These are phyloP conservation scores for Cnemophilus loriae DNA, from an alignment of 2,113 vertebrate species.

Conservation along the genomic window DNA sequence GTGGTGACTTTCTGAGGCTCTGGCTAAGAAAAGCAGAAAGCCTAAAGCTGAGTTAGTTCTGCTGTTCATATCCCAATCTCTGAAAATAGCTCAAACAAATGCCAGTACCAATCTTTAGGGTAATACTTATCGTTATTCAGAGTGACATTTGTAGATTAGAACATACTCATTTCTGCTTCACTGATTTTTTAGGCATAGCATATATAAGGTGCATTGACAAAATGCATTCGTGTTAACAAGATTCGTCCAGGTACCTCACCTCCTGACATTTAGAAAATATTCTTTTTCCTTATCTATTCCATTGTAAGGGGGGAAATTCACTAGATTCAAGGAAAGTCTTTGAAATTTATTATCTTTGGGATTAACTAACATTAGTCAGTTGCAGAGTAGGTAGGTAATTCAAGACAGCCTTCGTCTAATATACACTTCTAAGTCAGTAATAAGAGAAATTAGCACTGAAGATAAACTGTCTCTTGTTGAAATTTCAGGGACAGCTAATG, in stretches of 20 bases:
- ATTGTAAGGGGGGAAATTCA: neutral
- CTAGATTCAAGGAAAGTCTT: neutral
- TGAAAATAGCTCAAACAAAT: slow-evolving; percentile 25
- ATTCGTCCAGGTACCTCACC: neutral
- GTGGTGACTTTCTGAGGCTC: neutral
- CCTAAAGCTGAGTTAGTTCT: slow-evolving; percentile 10
- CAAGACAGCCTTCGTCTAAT: neutral
- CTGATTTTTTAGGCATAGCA: neutral
- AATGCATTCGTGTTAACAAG: neutral
- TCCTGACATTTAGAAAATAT: neutral
- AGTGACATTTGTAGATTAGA: slow-evolving; percentile 1
- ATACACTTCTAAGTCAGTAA: neutral
- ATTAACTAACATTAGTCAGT: neutral
- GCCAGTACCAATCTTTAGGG: neutral
- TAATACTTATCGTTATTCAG: neutral
- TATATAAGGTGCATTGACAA: neutral
- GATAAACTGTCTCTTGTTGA: slow-evolving; percentile 41
- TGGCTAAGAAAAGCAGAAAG: slow-evolving; percentile 15
- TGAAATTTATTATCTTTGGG: neutral
- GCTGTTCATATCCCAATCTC: neutral
- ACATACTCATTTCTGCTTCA: neutral
- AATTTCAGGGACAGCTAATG: slow-evolving; percentile 17
- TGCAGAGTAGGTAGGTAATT: neutral
- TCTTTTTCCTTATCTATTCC: neutral
- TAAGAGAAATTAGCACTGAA: neutral